Evolutionary conservation across 2,797 vertebrate genomes (phyloP).

Genomic region (Decapterus maruadsi): DNA sequence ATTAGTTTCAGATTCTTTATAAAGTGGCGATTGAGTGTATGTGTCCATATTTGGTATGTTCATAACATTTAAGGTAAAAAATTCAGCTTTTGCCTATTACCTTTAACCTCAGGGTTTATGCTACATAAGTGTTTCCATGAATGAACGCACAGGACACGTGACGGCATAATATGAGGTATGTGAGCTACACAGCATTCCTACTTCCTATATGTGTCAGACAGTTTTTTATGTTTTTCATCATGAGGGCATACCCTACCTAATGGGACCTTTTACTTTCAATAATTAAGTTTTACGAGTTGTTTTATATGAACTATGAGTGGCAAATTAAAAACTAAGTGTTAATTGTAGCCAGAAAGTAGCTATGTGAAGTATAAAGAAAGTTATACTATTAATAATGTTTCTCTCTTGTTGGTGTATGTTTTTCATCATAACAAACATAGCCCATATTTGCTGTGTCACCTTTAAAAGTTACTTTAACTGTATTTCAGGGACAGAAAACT

Average conservation of each 20-base stretch:
- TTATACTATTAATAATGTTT: background rate
- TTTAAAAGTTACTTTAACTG: background rate
- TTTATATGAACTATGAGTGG: background rate
- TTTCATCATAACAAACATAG: background rate
- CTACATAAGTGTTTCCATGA: background rate
- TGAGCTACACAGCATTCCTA: background rate
- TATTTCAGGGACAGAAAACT: background rate
- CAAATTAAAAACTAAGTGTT: background rate
- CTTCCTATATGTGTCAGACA: background rate
- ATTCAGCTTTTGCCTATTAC: background rate
- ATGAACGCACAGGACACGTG: background rate
- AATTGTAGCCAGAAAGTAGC: background rate
- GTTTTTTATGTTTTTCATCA: background rate
- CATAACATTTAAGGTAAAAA: background rate
- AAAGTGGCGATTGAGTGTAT: background rate
- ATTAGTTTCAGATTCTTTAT: background rate
- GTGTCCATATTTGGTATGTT: background rate
- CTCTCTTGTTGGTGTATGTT: background rate
- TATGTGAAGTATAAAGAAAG: background rate
- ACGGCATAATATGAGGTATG: slow-evolving; percentile 14
- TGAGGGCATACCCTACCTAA: too few species aligned
- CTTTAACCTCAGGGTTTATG: background rate
- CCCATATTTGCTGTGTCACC: background rate
- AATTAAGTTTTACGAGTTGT: background rate
- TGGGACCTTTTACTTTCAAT: background rate